phyloP scores from a whole-genome alignment of 2,888 invertebrate species.

The Parnassius glacialis region DNA sequence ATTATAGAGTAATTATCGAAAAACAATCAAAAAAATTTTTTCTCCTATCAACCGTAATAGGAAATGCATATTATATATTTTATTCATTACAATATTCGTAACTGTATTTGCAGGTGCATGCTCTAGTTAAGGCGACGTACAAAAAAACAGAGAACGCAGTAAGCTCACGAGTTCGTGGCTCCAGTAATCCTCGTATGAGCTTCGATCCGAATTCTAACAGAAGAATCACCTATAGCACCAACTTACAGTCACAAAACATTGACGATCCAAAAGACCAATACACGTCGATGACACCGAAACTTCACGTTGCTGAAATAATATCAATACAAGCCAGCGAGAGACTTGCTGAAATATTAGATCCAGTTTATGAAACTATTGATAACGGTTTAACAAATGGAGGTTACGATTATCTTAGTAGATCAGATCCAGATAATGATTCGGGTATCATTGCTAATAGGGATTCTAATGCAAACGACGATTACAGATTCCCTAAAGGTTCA shows the following conservation, averaged over 20 bases:
- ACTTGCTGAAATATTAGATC: constrained; percentile 69
- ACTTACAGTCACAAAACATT: constrained; percentile 43
- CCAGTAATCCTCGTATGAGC: constrained; percentile 48
- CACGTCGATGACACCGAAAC: constrained; percentile 49
- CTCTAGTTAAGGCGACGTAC: constrained; percentile 66
- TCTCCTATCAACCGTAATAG: no score
- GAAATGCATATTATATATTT: no score
- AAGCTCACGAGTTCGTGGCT: constrained; percentile 57
- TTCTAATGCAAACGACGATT: constrained; percentile 53
- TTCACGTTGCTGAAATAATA: constrained; percentile 73
- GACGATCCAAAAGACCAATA: constrained; percentile 49
- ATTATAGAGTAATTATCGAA: no score
- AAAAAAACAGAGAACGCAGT: constrained; percentile 68
- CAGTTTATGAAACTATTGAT: constrained; percentile 68
- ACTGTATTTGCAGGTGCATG: constrained; percentile 56
- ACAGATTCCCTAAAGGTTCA: constrained; percentile 61
- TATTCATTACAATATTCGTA: not conserved
- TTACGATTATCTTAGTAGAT: constrained; percentile 55
- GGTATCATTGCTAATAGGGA: constrained; percentile 48
- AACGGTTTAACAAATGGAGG: constrained; percentile 53
- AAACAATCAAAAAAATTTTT: no score
- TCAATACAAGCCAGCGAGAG: constrained; percentile 69
- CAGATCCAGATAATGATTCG: constrained; percentile 45
- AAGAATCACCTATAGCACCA: constrained; percentile 65
- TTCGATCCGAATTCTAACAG: constrained; percentile 48